Conservation (phyloP, 2,797 vertebrate species). For the Echiichthys vipera region DNA sequence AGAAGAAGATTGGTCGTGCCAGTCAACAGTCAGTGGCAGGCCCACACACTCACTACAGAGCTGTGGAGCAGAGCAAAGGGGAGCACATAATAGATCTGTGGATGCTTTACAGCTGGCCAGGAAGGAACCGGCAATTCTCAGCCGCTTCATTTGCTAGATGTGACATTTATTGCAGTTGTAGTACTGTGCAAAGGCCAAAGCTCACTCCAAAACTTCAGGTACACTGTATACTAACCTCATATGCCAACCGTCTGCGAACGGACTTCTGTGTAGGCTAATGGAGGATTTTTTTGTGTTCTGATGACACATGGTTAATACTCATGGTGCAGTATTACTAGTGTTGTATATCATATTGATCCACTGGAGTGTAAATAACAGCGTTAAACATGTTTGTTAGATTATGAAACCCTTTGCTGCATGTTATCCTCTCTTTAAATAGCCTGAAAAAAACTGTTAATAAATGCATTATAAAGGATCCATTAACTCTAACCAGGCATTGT, state of each 20-base stretch:
- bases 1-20: conserved; percentile 50
- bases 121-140: conserved; percentile 3
- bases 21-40: conserved; percentile 57
- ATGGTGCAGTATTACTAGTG: no score
- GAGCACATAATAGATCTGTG: conserved; percentile 5
- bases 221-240: background rate
- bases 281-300: background rate
- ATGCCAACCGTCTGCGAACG: background rate
- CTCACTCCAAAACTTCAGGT: background rate
- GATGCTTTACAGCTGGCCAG: conserved; percentile 28
- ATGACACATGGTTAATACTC: background rate
- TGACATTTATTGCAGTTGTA: conserved; percentile 15
- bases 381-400: no score
- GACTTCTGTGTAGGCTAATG: background rate
- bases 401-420: no score
- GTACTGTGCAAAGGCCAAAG: background rate
- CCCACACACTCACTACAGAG: conserved; percentile 39
- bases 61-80: conserved; percentile 9
- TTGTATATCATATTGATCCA: background rate
- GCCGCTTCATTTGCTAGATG: conserved; percentile 11
- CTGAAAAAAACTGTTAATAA: no score
- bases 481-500: no score
- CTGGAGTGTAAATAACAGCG: no score
- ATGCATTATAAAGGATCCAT: no score
- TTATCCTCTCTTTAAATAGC: no score